phyloP scores from a whole-genome alignment of 2,888 invertebrate genomes.

The Eubasilissa splendida region DNA sequence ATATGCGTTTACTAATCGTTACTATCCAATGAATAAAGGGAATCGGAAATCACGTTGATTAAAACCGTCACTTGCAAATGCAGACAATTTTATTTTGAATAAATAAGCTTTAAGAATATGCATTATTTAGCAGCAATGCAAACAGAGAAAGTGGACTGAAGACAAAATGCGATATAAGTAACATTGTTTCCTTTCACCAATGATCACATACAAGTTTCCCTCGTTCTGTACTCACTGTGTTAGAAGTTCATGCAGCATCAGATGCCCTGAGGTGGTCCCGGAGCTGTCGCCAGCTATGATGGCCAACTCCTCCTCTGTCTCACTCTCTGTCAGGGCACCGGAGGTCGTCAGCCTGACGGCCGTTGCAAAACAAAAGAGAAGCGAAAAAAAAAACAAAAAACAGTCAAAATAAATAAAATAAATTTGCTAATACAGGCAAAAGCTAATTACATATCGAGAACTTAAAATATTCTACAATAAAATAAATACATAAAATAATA shows the following conservation, averaged over 20 bases:
- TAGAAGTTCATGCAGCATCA: conserved; percentile 66
- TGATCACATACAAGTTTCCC: background rate
- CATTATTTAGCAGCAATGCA: too few relatives aligned
- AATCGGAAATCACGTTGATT: too few relatives aligned
- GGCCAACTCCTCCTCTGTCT: conserved; percentile 80
- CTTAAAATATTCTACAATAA: conserved; percentile 34
- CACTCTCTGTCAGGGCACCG: conserved; percentile 79
- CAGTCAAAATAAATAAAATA: conserved; percentile 35
- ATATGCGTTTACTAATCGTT: too few relatives aligned
- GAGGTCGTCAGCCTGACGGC: conserved; percentile 68
- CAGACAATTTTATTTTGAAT: too few relatives aligned
- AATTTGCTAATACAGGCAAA: conserved; percentile 3
- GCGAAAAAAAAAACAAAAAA: conserved; percentile 31
- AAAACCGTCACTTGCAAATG: too few relatives aligned
- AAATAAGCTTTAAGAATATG: too few relatives aligned
- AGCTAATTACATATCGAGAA: background rate
- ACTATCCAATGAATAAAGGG: too few relatives aligned
- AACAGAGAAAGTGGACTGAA: too few relatives aligned
- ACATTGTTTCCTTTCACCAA: too few relatives aligned
- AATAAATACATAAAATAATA: conserved; percentile 34
- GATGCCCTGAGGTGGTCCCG: conserved; percentile 70
- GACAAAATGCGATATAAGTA: too few relatives aligned
- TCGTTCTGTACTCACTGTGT: conserved; percentile 60
- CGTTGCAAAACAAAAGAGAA: conserved; percentile 40
- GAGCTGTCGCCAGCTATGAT: conserved; percentile 66